Percentiles rank a stretch among this genome's conserved stretches.
These are phyloP conservation scores for Halocynthia aurantium DNA, from an alignment of 23 tunicate genomes.

Conservation along the genomic window DNA sequence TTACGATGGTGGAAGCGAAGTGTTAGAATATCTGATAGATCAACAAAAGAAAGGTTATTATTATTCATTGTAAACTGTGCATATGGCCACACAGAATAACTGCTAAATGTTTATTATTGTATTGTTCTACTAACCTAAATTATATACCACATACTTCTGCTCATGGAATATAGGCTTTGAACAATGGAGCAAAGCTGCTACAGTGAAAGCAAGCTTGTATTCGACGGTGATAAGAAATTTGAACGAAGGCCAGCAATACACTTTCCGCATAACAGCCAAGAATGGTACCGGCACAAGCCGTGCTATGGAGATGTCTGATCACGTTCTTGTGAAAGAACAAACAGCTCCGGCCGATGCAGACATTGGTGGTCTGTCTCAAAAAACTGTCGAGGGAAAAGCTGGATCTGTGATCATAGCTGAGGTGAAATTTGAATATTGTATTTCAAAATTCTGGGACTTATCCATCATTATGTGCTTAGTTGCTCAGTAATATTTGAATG, in stretches of 20 bases:
- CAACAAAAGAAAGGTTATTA: conserved; percentile 53
- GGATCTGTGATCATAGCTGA: conserved; percentile 38
- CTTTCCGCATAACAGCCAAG: conserved; percentile 68
- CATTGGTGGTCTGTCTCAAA: conserved; percentile 59
- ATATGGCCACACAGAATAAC: neutral
- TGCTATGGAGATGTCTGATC: conserved; percentile 48
- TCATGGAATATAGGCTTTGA: conserved; percentile 35
- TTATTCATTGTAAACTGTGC: neutral
- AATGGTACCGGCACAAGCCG: conserved; percentile 65
- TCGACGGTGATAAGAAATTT: conserved; percentile 28
- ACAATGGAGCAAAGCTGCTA: conserved; percentile 61
- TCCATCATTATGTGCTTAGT: too few relatives aligned
- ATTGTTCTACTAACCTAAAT: too few relatives aligned
- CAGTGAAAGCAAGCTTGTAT: conserved; percentile 28
- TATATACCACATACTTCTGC: neutral
- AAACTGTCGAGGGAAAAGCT: conserved; percentile 76
- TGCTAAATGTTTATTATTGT: neutral
- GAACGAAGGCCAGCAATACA: conserved; percentile 71
- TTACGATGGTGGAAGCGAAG: conserved; percentile 89
- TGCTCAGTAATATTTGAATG: too few relatives aligned
- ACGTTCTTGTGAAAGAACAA: conserved; percentile 72
- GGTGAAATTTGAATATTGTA: conserved; percentile 2
- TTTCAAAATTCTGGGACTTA: neutral
- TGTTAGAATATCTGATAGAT: conserved; percentile 58
- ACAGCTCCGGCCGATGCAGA: conserved; percentile 78